phyloP scores from a whole-genome alignment of 1,140 invertebrate species.

The Chironomus striatipennis region DNA sequence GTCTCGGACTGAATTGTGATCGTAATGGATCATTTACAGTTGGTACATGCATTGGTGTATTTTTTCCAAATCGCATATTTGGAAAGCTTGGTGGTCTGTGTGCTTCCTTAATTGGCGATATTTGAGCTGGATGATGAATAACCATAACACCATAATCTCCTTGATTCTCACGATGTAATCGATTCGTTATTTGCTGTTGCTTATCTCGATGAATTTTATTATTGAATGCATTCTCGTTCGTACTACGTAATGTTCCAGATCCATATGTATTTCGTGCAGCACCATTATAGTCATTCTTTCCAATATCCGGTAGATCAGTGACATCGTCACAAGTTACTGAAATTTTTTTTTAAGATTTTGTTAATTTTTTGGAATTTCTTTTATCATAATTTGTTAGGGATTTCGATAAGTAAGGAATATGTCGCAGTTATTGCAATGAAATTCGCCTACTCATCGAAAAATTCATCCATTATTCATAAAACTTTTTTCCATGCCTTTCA shows the following conservation, averaged over 20 bases:
- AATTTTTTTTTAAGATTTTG: too few relatives aligned
- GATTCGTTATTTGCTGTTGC: not conserved
- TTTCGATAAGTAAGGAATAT: not conserved
- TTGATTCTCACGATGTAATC: not conserved
- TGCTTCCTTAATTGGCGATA: not conserved
- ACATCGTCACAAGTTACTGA: slow-evolving; percentile 1
- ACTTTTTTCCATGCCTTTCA: not conserved
- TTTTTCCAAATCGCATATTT: not conserved
- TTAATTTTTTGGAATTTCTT: too few relatives aligned
- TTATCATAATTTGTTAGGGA: too few relatives aligned
- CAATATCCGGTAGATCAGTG: not conserved
- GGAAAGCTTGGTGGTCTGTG: not conserved
- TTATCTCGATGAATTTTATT: not conserved
- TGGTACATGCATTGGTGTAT: not conserved
- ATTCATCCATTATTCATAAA: slow-evolving; percentile 18
- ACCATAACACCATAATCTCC: slow-evolving; percentile 1
- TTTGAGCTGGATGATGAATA: not conserved
- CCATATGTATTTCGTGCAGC: not conserved
- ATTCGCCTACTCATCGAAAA: slow-evolving; percentile 16
- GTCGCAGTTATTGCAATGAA: not conserved
- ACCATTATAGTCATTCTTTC: not conserved
- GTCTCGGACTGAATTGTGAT: not conserved
- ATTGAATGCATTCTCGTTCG: not conserved
- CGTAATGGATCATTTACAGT: not conserved
- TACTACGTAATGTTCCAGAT: not conserved